phyloP scores from a whole-genome alignment of 1,140 invertebrate genomes.

The Battus philenor region DNA sequence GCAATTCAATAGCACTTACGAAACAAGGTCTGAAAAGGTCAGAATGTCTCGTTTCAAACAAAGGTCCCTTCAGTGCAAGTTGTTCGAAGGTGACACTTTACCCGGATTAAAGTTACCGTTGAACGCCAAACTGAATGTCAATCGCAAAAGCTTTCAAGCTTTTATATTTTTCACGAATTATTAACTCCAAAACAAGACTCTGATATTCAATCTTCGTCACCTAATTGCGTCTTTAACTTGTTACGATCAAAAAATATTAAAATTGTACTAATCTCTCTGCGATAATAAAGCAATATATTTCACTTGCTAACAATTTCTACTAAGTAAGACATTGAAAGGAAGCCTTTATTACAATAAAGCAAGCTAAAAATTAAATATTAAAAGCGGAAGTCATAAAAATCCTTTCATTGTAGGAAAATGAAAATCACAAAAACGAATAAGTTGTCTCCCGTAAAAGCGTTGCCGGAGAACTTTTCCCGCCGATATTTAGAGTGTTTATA shows the following conservation, averaged over 20 bases:
- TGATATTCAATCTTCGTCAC: too few species aligned
- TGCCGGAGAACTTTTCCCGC: slow-evolving; percentile 26
- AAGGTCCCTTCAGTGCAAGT: slow-evolving; percentile 64
- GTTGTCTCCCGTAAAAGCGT: slow-evolving; percentile 29
- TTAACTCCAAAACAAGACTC: too few species aligned
- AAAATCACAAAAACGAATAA: slow-evolving; percentile 48
- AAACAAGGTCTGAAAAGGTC: not conserved
- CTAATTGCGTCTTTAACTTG: too few species aligned
- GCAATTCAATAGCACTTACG: too few species aligned
- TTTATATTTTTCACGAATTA: too few species aligned
- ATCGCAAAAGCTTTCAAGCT: slow-evolving; percentile 41
- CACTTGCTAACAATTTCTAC: slow-evolving; percentile 13
- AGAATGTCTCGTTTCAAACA: slow-evolving; percentile 54
- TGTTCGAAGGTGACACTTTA: slow-evolving; percentile 71
- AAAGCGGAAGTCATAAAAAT: slow-evolving; percentile 46
- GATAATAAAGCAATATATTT: too few species aligned
- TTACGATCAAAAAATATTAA: too few species aligned
- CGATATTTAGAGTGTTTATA: too few species aligned
- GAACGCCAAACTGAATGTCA: slow-evolving; percentile 70
- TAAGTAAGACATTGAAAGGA: slow-evolving; percentile 12
- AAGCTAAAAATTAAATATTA: slow-evolving; percentile 41
- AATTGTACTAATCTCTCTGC: too few species aligned
- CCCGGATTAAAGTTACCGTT: slow-evolving; percentile 72
- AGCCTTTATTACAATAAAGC: slow-evolving; percentile 28
- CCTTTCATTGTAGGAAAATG: slow-evolving; percentile 42